These are phyloP conservation scores for Drosophila nikananu DNA, from an alignment of 1,140 invertebrate species.

Conservation along the genomic window DNA sequence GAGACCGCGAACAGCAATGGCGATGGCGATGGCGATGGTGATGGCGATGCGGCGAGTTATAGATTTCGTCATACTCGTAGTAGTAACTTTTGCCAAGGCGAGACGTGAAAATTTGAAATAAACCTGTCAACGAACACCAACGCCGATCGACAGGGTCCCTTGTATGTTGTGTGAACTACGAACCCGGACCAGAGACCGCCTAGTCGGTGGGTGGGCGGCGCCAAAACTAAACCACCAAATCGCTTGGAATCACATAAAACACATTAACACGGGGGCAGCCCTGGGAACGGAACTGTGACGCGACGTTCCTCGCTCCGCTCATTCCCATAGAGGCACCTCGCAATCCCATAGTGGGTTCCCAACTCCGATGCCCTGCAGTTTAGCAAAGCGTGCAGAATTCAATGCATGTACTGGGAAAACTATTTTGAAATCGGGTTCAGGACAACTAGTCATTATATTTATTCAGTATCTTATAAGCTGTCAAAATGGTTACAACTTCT, in stretches of 20 bases:
- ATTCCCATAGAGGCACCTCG: slow-evolving; percentile 51
- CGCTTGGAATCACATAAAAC: slow-evolving; percentile 75
- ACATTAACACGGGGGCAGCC: slow-evolving; percentile 74
- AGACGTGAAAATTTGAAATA: slow-evolving; percentile 76
- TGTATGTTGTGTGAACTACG: slow-evolving; percentile 70
- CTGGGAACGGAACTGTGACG: slow-evolving; percentile 73
- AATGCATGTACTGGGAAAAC: slow-evolving; percentile 25
- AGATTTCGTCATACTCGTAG: slow-evolving; percentile 78
- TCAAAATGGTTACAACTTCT: too few species aligned
- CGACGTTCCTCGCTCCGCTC: slow-evolving; percentile 6
- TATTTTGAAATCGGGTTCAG: neutral
- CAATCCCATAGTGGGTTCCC: slow-evolving; percentile 44
- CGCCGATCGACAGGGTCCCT: slow-evolving; percentile 44
- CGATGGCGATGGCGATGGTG: slow-evolving; percentile 23
- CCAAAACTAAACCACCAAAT: slow-evolving; percentile 79
- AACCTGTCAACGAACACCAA: slow-evolving; percentile 84
- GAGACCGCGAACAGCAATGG: slow-evolving; percentile 60
- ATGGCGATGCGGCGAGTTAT: slow-evolving; percentile 80
- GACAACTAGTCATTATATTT: too few species aligned
- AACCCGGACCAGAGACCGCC: slow-evolving; percentile 67
- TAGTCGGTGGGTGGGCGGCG: slow-evolving; percentile 72
- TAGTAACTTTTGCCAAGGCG: slow-evolving; percentile 19
- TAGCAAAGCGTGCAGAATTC: slow-evolving; percentile 70
- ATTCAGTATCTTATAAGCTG: neutral
- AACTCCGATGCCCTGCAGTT: slow-evolving; percentile 61